A percentile compares a stretch with the other conserved stretches of the same genome.
Conservation (phyloP, 2,888 invertebrate genomes). For the Xestia xanthographa region DNA sequence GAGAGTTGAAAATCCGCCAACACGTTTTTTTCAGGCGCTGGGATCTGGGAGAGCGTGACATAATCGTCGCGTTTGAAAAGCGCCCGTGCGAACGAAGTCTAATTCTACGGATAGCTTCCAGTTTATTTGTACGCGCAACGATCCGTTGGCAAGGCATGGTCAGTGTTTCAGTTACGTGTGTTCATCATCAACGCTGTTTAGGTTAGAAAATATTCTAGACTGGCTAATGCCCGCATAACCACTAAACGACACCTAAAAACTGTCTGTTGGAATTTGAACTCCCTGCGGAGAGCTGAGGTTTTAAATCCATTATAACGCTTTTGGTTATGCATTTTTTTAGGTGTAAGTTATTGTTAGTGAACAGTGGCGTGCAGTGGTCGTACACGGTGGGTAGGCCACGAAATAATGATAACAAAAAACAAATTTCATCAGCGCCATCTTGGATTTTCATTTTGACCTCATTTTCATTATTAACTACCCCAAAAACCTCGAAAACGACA, state of each 20-base stretch:
- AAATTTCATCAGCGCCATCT: no score
- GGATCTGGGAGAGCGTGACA: not conserved
- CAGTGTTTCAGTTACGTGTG: conserved; percentile 33
- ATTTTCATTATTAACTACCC: no score
- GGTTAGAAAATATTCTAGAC: conserved; percentile 40
- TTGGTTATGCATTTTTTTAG: not conserved
- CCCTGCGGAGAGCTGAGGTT: not conserved
- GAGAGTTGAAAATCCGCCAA: no score
- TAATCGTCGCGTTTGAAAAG: not conserved
- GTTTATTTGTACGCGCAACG: conserved; percentile 53
- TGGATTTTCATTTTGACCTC: no score
- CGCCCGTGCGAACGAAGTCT: not conserved
- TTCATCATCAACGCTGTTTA: conserved; percentile 47
- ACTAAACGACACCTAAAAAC: not conserved
- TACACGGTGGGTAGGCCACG: no score
- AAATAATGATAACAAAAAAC: no score
- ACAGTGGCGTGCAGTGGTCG: no score
- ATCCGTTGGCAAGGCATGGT: conserved; percentile 42
- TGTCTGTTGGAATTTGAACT: not conserved
- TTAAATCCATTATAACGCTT: not conserved
- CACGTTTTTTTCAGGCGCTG: no score
- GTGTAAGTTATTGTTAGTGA: conserved; percentile 1
- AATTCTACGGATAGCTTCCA: not conserved
- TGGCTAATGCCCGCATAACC: not conserved
- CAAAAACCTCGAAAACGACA: no score